Base-by-base conservation (phyloP, 2,888 invertebrate species). In the Lasioglossum zephyrum region DNA sequence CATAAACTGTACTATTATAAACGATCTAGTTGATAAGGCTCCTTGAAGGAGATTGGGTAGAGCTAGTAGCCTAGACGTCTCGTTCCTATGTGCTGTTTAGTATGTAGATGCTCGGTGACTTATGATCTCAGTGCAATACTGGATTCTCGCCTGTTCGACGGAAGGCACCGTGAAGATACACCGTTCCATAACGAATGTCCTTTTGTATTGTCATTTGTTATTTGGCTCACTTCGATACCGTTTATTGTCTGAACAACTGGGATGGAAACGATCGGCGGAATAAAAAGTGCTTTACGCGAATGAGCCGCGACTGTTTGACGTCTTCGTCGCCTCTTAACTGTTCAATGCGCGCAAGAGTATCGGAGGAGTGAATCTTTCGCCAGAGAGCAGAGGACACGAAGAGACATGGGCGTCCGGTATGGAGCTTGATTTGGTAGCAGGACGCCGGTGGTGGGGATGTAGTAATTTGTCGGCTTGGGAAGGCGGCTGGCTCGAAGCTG, bases 391-490 rank as follows among this genome's bases (percentile, higher is more conserved):
- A 76, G 84, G 81, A 88, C 81, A 81, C 77, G 73, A 76, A 82
- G 89, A 84, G 85, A 87, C 83, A 88, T 78, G 81, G 81, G 75
- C 47, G 81, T 73, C 79, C 80, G 84, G 81, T 60, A 77, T 84
- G 77, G 73, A 81, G 89, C 88, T 87, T 92, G 92, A 93, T 92
- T 93, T 92, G 92, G 89, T 90, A 92, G 84, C 84, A 87, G 91
- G 87, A 88, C 81, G 79, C 87, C 83, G 88, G 87, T 90, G 90
- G 92, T 91, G 92, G 93, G 92, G 92, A 92, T 92, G 94, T 94
- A 94, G 94, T 94, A 94, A 94, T 94, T 94, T 94, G 94, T 94
- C 94, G 94, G 94, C 94, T 94, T 92, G 94, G 90, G 91, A 92
- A 93, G 93, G 92, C 93, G 93, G 93, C 94, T 94, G 94, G 94